Percentiles rank a stretch among this genome's conserved stretches.
These are phyloP conservation scores for Xyrauchen texanus DNA, from an alignment of 2,113 vertebrate genomes.

Conservation along the genomic window DNA sequence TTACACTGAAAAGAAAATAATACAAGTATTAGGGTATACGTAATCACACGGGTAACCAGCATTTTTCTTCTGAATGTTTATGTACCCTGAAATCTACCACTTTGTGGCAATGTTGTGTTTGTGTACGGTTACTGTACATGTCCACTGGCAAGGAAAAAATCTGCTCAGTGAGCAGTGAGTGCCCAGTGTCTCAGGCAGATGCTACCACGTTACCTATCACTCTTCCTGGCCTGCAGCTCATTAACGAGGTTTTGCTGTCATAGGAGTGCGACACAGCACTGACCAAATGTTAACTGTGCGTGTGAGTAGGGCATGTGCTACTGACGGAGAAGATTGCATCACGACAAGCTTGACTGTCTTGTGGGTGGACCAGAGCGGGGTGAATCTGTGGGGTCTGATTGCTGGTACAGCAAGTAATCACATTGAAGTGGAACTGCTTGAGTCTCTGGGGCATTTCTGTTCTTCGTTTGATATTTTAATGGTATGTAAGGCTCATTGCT, in stretches of 20 bases:
- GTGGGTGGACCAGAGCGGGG: conserved; percentile 1
- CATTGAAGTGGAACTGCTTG: neutral
- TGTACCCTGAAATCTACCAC: too few species aligned
- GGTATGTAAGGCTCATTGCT: conserved; percentile 16
- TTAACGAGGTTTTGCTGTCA: conserved; percentile 8
- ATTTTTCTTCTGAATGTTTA: too few species aligned
- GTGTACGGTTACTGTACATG: too few species aligned
- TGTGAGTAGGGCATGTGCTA: neutral
- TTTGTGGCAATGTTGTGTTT: too few species aligned
- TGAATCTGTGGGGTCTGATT: conserved; percentile 31
- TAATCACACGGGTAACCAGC: too few species aligned
- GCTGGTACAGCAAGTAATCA: conserved; percentile 29
- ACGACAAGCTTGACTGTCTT: neutral
- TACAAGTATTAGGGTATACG: too few species aligned
- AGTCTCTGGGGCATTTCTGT: conserved; percentile 40
- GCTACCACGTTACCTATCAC: neutral
- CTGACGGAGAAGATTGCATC: conserved; percentile 38
- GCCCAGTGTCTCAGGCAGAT: conserved; percentile 31
- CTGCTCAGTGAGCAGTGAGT: conserved; percentile 2
- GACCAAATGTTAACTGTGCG: neutral
- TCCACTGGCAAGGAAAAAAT: too few species aligned
- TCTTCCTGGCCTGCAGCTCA: conserved; percentile 31
- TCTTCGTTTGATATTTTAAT: conserved; percentile 34
- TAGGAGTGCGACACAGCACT: neutral
- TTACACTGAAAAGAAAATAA: too few species aligned